These are phyloP conservation scores for Megathymus violae DNA, from an alignment of 1,140 invertebrate species.

Conservation along the genomic window DNA sequence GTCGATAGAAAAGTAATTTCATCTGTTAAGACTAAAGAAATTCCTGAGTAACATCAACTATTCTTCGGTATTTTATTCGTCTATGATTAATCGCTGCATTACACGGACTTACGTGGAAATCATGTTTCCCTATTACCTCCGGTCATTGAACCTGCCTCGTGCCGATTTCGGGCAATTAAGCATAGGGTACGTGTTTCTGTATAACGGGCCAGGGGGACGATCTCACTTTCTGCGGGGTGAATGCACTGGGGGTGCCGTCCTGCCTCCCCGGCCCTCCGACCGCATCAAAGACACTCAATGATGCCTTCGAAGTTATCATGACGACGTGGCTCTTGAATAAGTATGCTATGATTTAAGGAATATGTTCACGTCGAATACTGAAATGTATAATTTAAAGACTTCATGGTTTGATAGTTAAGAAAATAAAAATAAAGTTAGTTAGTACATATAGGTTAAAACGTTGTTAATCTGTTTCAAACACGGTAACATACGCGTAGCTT, in stretches of 20 bases:
- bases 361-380: too few relatives aligned
- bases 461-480: too few relatives aligned
- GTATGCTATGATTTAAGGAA: too few relatives aligned
- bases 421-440: too few relatives aligned
- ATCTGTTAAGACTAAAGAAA: too few relatives aligned
- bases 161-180: conserved; percentile 77
- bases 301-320: conserved; percentile 51
- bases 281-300: conserved; percentile 73
- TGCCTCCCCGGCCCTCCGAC: conserved; percentile 57
- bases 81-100: conserved; percentile 25
- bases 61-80: not conserved
- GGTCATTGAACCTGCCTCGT: conserved; percentile 69
- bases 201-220: conserved; percentile 66
- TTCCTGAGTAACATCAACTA: too few relatives aligned
- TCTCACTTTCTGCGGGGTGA: conserved; percentile 78
- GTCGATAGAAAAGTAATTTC: too few relatives aligned
- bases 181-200: conserved; percentile 73
- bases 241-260: conserved; percentile 73
- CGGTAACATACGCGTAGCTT: too few relatives aligned
- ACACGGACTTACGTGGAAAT: conserved; percentile 33
- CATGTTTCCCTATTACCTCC: conserved; percentile 52
- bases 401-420: too few relatives aligned
- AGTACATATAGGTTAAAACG: too few relatives aligned
- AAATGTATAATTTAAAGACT: too few relatives aligned
- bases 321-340: too few relatives aligned